Evolutionary conservation across 2,113 vertebrate species (phyloP), one percentile per base, ranked within the genome.

Genomic region (Ornithorhynchus anatinus): DNA sequence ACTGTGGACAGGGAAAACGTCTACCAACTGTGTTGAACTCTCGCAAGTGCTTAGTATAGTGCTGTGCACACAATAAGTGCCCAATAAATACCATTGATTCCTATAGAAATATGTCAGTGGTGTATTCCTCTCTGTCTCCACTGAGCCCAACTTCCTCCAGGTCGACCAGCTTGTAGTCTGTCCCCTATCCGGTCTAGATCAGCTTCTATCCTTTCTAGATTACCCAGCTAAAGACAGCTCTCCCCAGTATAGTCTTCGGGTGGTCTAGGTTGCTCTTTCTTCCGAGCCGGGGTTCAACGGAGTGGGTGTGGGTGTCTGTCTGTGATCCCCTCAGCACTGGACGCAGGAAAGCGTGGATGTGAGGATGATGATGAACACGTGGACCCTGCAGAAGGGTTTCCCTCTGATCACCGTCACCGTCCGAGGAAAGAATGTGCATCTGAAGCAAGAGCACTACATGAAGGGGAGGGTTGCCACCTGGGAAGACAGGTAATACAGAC

Each of bases 321-420:
- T 82, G 31, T 74, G 33, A 57, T 11, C 20, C 19, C 23, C 23
- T 4, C 79, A 93, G 91, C 95, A 96, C 72, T 96, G 95, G 96
- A 90, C 3, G 71, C 74, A 76, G 91, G 36, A 88, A 59, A 54
- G 88, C 85, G 15, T 95, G 69, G 94, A 96, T 19, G 91, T 97
- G 37, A 92, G 63, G 60, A 78, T 84, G 39, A 94, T 96, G 91
- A 98, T 98, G 96, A 92, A 96, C 72, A 96, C 94, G 1, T 98
- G 96, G 97, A 97, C 95, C 0, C 89, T 96, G 73, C 97, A 98
- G 78, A 95, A 96, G 62, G 96, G 96, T 20, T 97, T 96, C 68
- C 96, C 96, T 0, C 75, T 98, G 77, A 89, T 97, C 61, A 97
- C 92, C 5, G 83, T 97, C 62, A 92, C 90, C 0, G 73, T 96